These are phyloP conservation scores for Orcinus orca DNA, from an alignment of 2,113 vertebrate genomes.

Conservation along the genomic window DNA sequence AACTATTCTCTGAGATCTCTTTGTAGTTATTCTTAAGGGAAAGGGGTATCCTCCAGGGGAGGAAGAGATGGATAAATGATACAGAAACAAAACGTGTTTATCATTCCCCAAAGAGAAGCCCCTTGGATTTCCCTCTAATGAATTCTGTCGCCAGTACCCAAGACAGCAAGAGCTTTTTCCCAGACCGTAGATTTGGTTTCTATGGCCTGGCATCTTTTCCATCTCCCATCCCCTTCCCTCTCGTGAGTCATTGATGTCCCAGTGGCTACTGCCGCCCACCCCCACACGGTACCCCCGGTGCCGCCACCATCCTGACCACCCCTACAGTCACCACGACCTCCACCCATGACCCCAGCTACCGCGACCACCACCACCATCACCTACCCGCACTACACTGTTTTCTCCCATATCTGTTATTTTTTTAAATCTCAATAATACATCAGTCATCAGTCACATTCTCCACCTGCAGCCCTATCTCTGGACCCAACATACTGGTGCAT, in stretches of 20 bases:
- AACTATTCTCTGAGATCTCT: not conserved
- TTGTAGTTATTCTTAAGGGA: no score
- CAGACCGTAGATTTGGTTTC: not conserved
- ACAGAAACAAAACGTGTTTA: not conserved
- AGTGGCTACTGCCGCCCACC: not conserved
- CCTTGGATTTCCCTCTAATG: not conserved
- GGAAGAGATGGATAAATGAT: not conserved
- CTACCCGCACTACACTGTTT: not conserved
- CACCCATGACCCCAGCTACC: not conserved
- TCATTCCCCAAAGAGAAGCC: not conserved
- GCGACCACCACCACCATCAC: not conserved
- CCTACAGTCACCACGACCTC: not conserved
- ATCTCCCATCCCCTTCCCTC: not conserved
- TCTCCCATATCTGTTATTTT: no score
- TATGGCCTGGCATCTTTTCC: not conserved
- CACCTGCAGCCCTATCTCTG: not conserved
- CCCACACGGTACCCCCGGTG: not conserved
- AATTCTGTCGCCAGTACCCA: not conserved
- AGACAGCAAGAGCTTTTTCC: not conserved
- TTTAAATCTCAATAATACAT: not conserved
- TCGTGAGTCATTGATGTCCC: fast-evolving
- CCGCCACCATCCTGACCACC: not conserved
- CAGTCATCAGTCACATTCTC: not conserved
- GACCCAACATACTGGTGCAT: not conserved
- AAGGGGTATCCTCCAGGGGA: not conserved